Evolutionary conservation across 2,797 vertebrate species (phyloP).

Genomic region (Silurus aristotelis): DNA sequence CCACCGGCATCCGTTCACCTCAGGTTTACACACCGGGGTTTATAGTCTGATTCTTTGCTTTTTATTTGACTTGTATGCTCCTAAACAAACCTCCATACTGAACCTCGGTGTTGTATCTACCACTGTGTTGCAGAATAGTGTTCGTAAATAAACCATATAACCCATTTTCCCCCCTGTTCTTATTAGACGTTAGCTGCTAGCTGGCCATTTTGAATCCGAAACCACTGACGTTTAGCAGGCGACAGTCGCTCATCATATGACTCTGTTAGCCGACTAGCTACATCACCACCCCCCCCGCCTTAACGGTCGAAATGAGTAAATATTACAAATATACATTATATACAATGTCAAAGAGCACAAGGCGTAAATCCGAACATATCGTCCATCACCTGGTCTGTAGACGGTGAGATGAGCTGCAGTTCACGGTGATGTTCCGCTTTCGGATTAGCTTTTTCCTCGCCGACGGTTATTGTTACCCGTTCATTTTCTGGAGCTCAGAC

Average conservation of each 20-base stretch:
- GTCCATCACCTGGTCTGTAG: background rate
- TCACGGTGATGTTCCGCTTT: background rate
- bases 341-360: no score
- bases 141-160: no score
- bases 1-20: constrained; percentile 5
- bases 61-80: no score
- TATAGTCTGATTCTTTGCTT: no score
- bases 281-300: background rate
- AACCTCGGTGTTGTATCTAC: background rate
- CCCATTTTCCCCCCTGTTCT: no score
- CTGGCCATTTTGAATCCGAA: background rate
- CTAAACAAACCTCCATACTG: background rate
- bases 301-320: no score
- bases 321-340: no score
- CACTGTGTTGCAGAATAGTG: no score
- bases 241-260: constrained; percentile 8
- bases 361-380: background rate
- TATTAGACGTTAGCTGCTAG: background rate
- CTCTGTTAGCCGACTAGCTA: constrained; percentile 3
- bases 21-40: background rate
- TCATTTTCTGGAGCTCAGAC: background rate
- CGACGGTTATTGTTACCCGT: background rate
- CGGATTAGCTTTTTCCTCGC: constrained; percentile 6
- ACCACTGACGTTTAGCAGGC: constrained; percentile 3
- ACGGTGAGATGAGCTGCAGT: background rate